Evolutionary conservation across 1,140 invertebrate genomes (phyloP), one percentile per base, ranked within the genome.

Genomic region (Chelonus insularis): DNA sequence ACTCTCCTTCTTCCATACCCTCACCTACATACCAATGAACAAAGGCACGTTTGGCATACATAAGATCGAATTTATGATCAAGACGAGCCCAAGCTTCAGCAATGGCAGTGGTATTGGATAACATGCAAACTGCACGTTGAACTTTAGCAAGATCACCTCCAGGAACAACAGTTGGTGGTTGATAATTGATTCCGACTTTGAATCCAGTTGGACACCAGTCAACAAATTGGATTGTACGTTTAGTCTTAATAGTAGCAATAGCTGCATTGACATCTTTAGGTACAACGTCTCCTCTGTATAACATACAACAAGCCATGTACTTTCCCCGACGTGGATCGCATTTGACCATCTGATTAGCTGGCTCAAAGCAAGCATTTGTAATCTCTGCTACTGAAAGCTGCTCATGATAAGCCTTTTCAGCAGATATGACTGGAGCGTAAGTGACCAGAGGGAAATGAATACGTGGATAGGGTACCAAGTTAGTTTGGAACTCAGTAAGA

Each of bases 81-180:
- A 92, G 76, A 64, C 89, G 84, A 43, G 87, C 86, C 90, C 90
- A 92, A 9, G 90, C 90, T 70, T 91, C 88, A 41, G 87, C 88
- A 66, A 91, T 91, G 57, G 90, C 90, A n/a, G 90, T 91, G 56
- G 89, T 91, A 84, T 92, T 92, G 69, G 88, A 89, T 82, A 92
- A 84, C 88, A 91, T 91, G 83, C 84, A 92, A 58, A 82, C 88
- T 72, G 85, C 90, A 67, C 86, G 89, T 83, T 85, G 89, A 60
- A 85, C 90, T 84, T 84, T 91, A 70, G 84, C 89, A 72, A 93
- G 77, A 80, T 93, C 92, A 43, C 91, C 91, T 12, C 90, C 90
- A 37, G 91, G 90, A 51, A 94, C 91, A 21, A 91, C 90, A 64
- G 90, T 92, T 8, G 91, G 91, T 39, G 89, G 88, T 78, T 91